A percentile compares a stretch with the other conserved stretches of the same genome.
These are phyloP conservation scores for Trachelus stipa DNA, from an alignment of 2,888 invertebrate genomes.

Conservation along the genomic window DNA sequence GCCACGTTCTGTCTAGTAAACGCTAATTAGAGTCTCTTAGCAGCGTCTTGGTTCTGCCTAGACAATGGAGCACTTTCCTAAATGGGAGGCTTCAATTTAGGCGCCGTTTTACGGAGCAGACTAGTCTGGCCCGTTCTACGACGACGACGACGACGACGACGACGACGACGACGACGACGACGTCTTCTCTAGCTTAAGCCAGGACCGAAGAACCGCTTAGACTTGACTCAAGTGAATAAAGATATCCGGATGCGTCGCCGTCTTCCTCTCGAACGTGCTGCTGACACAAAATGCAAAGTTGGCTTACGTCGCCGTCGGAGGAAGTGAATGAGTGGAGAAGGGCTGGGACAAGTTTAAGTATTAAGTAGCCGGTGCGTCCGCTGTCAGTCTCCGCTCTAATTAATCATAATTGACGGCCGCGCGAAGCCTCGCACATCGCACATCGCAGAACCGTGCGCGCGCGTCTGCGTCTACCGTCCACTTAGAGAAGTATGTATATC, in stretches of 20 bases:
- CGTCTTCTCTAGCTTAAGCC: no score
- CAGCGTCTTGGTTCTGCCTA: constrained; percentile 28
- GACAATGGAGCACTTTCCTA: constrained; percentile 8
- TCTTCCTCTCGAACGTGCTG: no score
- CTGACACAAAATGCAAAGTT: constrained; percentile 6
- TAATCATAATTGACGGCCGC: constrained; percentile 66
- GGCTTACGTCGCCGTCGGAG: constrained; percentile 23
- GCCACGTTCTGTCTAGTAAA: constrained; percentile 50
- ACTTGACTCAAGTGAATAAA: no score
- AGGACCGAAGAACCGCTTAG: no score
- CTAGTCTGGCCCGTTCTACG: neutral
- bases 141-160: no score
- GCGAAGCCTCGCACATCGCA: constrained; percentile 62
- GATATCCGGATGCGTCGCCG: no score
- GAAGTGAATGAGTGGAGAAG: constrained; percentile 46
- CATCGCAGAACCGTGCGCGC: constrained; percentile 26
- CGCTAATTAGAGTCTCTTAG: constrained; percentile 46
- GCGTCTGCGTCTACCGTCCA: neutral
- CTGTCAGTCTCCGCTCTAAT: constrained; percentile 66
- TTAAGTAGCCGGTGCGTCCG: constrained; percentile 64
- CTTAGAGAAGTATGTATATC: no score
- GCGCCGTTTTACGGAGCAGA: constrained; percentile 12
- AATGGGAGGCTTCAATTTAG: constrained; percentile 11
- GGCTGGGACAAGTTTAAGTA: constrained; percentile 60
- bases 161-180: no score